A percentile compares a stretch with the other conserved stretches of the same genome.
These are phyloP conservation scores for Isotomurus palustris DNA, from an alignment of 2,888 invertebrate species.

Conservation along the genomic window DNA sequence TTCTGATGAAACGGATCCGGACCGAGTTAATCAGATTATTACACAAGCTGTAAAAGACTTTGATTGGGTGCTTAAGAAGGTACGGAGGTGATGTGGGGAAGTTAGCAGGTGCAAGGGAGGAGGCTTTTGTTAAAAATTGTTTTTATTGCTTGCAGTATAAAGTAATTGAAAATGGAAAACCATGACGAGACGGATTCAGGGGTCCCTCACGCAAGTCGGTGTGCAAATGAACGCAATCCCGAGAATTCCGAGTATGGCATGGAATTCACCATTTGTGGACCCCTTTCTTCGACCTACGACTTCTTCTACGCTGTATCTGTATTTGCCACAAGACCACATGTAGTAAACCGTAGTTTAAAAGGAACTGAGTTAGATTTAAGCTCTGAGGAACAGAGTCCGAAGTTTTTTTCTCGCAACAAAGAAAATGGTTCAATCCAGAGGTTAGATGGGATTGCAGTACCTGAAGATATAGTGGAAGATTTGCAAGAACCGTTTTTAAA, in stretches of 20 bases:
- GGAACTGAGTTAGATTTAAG: neutral
- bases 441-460: neutral
- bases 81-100: too few species aligned
- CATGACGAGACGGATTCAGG: too few species aligned
- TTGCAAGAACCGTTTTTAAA: constrained; percentile 2
- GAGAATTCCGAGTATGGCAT: too few species aligned
- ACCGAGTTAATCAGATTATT: constrained; percentile 68
- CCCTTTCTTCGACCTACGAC: neutral
- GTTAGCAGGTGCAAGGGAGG: too few species aligned
- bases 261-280: neutral
- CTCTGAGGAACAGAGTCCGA: neutral
- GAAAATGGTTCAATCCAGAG: neutral
- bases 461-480: neutral
- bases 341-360: constrained; percentile 1
- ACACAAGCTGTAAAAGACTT: constrained; percentile 66
- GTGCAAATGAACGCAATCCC: too few species aligned
- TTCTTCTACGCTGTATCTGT: constrained; percentile 7
- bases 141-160: constrained; percentile 20
- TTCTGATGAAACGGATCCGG: constrained; percentile 65
- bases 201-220: too few species aligned
- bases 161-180: too few species aligned
- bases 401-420: neutral
- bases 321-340: constrained; percentile 5
- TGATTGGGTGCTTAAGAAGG: constrained; percentile 69
- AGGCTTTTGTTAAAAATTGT: too few species aligned